Percentiles rank a stretch among this genome's conserved stretches.
phyloP scores from a whole-genome alignment of 2,797 vertebrate species.

The Tarsius wallacei region DNA sequence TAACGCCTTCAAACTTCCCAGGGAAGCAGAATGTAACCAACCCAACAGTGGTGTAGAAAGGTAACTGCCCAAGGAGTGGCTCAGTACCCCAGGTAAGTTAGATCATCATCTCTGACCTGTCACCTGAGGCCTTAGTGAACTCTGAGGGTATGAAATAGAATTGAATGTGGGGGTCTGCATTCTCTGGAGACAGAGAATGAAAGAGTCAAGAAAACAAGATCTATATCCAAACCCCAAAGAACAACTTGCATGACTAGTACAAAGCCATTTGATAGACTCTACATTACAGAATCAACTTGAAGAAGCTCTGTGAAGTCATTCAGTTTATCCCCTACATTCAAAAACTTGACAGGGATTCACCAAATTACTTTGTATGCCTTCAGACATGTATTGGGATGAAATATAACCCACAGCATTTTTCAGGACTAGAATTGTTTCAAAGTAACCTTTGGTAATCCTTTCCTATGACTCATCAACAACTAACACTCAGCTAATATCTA shows the following conservation, averaged over 20 bases:
- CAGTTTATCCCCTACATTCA: background rate
- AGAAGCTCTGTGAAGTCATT: background rate
- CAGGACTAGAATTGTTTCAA: conserved; percentile 16
- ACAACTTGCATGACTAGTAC: background rate
- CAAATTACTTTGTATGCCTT: conserved; percentile 4
- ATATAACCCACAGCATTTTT: background rate
- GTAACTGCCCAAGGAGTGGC: background rate
- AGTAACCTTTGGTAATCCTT: conserved; percentile 32
- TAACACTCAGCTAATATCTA: conserved; percentile 38
- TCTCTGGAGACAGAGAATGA: background rate
- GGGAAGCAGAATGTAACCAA: background rate
- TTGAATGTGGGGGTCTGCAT: background rate
- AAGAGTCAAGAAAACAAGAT: background rate
- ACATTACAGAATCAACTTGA: background rate
- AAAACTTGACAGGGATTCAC: background rate
- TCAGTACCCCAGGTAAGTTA: background rate
- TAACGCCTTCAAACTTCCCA: background rate
- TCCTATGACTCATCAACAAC: background rate
- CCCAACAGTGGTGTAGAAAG: background rate
- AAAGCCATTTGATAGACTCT: background rate
- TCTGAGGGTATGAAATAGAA: background rate
- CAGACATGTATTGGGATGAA: background rate
- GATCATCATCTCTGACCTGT: background rate
- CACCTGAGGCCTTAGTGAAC: background rate
- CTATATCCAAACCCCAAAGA: background rate